Percentiles rank a stretch among this genome's conserved stretches.
phyloP scores from a whole-genome alignment of 2,888 invertebrate genomes.

The Hirudinaria manillensis region DNA sequence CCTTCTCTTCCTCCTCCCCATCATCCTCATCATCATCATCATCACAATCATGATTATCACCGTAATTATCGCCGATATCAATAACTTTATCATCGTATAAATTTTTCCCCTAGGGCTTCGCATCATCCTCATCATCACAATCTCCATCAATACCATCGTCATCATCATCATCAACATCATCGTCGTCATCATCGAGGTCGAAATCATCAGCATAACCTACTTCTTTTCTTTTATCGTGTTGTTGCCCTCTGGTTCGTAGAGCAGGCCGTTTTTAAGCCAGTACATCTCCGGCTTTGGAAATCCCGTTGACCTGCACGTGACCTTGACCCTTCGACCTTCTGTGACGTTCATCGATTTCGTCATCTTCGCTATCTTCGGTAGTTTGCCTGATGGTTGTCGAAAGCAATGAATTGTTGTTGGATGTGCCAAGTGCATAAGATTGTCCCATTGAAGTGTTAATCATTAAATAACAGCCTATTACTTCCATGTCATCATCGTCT shows the following conservation, averaged over 20 bases:
- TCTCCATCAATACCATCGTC: not conserved
- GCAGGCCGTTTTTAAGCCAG: constrained; percentile 24
- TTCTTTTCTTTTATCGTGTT: not conserved
- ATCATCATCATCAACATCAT: not conserved
- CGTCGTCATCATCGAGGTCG: too few species aligned
- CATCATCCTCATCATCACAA: not conserved
- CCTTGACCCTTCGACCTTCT: constrained; percentile 1
- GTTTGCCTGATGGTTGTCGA: constrained; percentile 4
- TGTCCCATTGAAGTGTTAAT: too few species aligned
- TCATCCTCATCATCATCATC: not conserved
- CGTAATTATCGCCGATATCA: not conserved
- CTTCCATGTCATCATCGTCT: not conserved
- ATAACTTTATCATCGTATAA: not conserved
- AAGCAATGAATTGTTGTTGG: too few species aligned
- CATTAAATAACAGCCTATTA: too few species aligned
- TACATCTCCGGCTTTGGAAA: constrained; percentile 21
- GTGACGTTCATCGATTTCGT: not conserved
- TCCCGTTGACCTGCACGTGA: constrained; percentile 13
- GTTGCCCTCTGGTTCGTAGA: constrained; percentile 1
- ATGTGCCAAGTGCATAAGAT: too few species aligned
- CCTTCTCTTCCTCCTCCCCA: not conserved
- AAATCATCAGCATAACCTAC: not conserved
- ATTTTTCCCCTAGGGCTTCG: not conserved
- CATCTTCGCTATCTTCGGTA: not conserved
- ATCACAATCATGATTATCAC: not conserved